Evolutionary conservation across 2,888 invertebrate species (phyloP).

Genomic region (Oligia latruncula): DNA sequence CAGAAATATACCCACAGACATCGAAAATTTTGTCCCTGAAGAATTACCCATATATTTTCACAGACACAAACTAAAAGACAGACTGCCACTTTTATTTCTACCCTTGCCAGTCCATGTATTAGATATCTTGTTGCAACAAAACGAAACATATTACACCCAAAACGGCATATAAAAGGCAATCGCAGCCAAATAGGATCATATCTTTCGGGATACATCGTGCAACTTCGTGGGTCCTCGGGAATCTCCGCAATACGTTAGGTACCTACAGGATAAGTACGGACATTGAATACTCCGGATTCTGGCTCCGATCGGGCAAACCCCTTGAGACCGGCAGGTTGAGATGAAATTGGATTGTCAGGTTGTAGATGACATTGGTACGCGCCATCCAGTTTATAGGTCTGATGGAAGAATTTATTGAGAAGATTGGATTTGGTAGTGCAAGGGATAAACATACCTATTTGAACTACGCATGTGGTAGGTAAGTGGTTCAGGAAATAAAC

Average conservation of each 20-base stretch:
- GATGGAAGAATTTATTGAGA: conserved; percentile 53
- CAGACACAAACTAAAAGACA: not conserved
- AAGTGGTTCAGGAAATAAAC: not conserved
- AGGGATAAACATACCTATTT: conserved; percentile 13
- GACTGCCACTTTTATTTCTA: not conserved
- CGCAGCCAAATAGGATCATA: conserved; percentile 44
- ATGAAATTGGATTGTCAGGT: conserved; percentile 75
- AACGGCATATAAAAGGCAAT: conserved; percentile 37
- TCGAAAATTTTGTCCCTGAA: too few relatives aligned
- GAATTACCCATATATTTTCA: too few relatives aligned
- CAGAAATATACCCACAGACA: too few relatives aligned
- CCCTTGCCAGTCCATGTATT: not conserved
- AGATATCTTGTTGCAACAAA: conserved; percentile 13
- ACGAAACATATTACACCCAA: conserved; percentile 22
- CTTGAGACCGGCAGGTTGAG: conserved; percentile 64
- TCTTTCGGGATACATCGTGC: conserved; percentile 30
- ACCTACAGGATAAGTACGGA: conserved; percentile 46
- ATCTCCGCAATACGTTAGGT: conserved; percentile 52
- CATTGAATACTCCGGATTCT: conserved; percentile 57
- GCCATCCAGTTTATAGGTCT: conserved; percentile 65
- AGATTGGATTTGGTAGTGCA: conserved; percentile 45
- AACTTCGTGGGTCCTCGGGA: conserved; percentile 36
- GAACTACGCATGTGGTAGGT: not conserved
- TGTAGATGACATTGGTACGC: conserved; percentile 55
- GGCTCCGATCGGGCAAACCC: conserved; percentile 57